phyloP scores from a whole-genome alignment of 1,140 invertebrate genomes.

The Cherax quadricarinatus region DNA sequence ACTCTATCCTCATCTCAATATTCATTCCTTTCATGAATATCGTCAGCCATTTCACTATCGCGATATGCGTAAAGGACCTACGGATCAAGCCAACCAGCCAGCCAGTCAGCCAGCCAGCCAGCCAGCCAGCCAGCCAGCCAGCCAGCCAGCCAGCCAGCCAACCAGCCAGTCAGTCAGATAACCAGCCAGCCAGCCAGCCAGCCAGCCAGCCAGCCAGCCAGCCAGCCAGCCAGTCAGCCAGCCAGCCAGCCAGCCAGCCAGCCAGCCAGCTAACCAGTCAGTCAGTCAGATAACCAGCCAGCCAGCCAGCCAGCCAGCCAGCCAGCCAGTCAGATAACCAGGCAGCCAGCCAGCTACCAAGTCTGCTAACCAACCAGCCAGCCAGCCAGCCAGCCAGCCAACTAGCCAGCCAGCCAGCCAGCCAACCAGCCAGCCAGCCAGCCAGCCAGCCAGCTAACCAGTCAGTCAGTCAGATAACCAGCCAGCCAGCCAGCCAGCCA shows the following conservation, averaged over 20 bases:
- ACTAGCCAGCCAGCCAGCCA: neutral
- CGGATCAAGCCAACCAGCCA: neutral
- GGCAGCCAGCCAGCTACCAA: too few relatives aligned
- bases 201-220: neutral
- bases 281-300: neutral
- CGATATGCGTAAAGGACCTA: neutral
- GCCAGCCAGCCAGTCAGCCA: too few relatives aligned
- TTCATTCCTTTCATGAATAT: slow-evolving; percentile 34
- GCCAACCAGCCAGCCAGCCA: neutral
- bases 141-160: neutral
- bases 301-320: neutral
- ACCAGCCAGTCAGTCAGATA: neutral
- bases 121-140: too few relatives aligned
- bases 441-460: neutral
- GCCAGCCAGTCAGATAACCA: too few relatives aligned
- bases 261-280: neutral
- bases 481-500: neutral
- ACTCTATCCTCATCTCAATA: neutral
- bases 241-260: too few relatives aligned
- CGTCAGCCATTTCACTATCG: slow-evolving; percentile 5
- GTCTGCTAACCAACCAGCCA: too few relatives aligned
- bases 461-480: too few relatives aligned
- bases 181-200: neutral
- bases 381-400: neutral
- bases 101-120: neutral